Evolutionary conservation across 2,113 vertebrate genomes (phyloP), one percentile per base, ranked within the genome.

Genomic region (Lasiurus cinereus): DNA sequence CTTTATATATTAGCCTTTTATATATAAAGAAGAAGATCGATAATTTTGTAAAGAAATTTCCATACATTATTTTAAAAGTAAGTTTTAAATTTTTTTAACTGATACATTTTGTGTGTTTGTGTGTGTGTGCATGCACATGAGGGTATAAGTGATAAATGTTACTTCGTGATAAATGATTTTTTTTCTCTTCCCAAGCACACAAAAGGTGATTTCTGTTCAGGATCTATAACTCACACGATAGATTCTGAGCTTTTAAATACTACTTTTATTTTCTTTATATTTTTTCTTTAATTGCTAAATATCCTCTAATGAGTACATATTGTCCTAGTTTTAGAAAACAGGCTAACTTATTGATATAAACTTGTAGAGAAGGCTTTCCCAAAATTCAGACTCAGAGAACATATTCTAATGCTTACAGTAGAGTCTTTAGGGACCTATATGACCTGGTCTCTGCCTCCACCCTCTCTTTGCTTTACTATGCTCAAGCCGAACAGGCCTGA

Each of bases 251-350:
- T 95, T 96, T 94, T 83, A 94, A 96, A 78, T 59, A 66, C 11
- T 39, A 91, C 43, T 85, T 79, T 72, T 39, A 76, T 33, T 92
- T 96, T 88, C 46, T 52, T 77, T 33, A 43, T 66, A 74, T 94
- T 96, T 88, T 93, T 93, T 73, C 43, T 87, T n/a, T 88, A 72
- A 79, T 67, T 94, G 77, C 29, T n/a, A 80, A 95, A 89, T 19
- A 91, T 78, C 31, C 69, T 59, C 39, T 69, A 91, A 84, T 39
- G 21, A 96, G 46, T 8, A 83, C 1, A 77, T 43, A 77, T 24
- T 54, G 43, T 79, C 52, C 9, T 48, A 70, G 46, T 66, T 79
- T 97, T 85, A 95, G 76, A 79, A 48, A 93, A 62, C 1, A 77
- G 78, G 52, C n/a, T 91, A 50, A 64, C 4, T 64, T 56, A 22